A percentile compares a stretch with the other conserved stretches of the same genome.
Conservation (phyloP, 2,888 invertebrate species). For the Omphaloscelis lunosa region DNA sequence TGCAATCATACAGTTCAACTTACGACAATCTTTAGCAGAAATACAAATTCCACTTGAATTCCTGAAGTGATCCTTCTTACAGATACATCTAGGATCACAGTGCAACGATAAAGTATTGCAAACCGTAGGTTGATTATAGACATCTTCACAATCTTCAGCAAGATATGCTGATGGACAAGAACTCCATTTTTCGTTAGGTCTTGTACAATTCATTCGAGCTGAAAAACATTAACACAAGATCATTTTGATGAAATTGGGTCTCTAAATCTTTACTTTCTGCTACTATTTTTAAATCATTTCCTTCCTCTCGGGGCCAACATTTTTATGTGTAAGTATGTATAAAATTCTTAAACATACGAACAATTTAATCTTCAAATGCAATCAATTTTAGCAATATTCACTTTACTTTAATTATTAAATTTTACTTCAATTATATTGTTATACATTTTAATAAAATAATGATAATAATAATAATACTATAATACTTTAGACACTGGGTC, state of each 20-base stretch:
- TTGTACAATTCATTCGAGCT: constrained; percentile 74
- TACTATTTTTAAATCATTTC: not conserved
- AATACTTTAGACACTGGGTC: no score
- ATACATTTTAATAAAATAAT: no score
- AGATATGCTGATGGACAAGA: constrained; percentile 72
- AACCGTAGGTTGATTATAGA: constrained; percentile 51
- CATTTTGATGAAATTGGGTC: not conserved
- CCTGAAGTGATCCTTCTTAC: constrained; percentile 70
- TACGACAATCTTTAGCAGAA: constrained; percentile 41
- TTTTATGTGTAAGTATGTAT: not conserved
- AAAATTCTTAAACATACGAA: not conserved
- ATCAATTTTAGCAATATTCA: not conserved
- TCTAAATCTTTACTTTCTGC: not conserved
- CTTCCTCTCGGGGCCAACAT: not conserved
- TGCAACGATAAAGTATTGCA: constrained; percentile 73
- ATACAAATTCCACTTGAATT: constrained; percentile 50
- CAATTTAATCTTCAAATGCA: not conserved
- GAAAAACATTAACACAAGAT: constrained; percentile 32
- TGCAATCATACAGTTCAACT: constrained; percentile 3
- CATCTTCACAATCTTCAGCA: constrained; percentile 71
- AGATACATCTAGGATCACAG: constrained; percentile 75
- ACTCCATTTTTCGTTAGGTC: constrained; percentile 72
- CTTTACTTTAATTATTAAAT: no score
- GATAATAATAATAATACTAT: no score
- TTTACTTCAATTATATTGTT: not conserved